A percentile compares a stretch with the other conserved stretches of the same genome.
Evolutionary conservation across 2,888 invertebrate genomes (phyloP).

Genomic region (Vannuccia rotundouncinata): DNA sequence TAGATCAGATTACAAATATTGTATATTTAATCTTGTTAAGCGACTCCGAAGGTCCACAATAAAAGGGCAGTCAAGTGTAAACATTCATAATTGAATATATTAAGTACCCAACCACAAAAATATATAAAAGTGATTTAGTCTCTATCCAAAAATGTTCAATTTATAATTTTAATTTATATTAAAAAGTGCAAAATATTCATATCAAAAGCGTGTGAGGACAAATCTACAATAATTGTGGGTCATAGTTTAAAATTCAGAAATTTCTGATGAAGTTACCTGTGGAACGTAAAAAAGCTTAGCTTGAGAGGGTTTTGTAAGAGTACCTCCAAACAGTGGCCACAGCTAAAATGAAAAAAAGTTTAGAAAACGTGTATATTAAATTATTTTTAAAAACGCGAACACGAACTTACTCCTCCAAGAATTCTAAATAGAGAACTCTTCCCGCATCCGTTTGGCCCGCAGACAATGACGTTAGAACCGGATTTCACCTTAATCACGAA

Average conservation of each 20-base stretch:
- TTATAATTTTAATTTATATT: background rate
- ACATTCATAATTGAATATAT: too few species aligned
- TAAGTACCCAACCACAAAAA: too few species aligned
- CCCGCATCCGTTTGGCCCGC: constrained; percentile 96
- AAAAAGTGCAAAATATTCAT: background rate
- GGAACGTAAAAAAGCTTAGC: constrained; percentile 95
- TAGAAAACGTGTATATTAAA: background rate
- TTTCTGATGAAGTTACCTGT: constrained; percentile 51
- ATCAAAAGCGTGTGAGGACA: too few species aligned
- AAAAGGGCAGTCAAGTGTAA: background rate
- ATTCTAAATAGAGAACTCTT: constrained; percentile 93
- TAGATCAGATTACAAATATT: background rate
- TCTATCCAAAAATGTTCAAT: too few species aligned
- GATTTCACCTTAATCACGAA: constrained; percentile 70
- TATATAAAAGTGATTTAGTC: too few species aligned
- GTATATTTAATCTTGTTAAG: background rate
- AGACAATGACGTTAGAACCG: constrained; percentile 92
- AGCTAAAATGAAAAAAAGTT: constrained; percentile 58
- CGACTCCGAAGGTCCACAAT: background rate
- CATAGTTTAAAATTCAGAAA: too few species aligned
- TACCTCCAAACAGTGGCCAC: constrained; percentile 92
- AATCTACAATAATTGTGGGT: too few species aligned
- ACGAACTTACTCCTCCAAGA: constrained; percentile 70
- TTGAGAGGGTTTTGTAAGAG: constrained; percentile 84
- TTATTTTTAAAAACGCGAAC: background rate